Percentiles rank a stretch among this genome's conserved stretches.
These are phyloP conservation scores for Amazona vittata DNA, from an alignment of 2,113 vertebrate genomes.

Conservation along the genomic window DNA sequence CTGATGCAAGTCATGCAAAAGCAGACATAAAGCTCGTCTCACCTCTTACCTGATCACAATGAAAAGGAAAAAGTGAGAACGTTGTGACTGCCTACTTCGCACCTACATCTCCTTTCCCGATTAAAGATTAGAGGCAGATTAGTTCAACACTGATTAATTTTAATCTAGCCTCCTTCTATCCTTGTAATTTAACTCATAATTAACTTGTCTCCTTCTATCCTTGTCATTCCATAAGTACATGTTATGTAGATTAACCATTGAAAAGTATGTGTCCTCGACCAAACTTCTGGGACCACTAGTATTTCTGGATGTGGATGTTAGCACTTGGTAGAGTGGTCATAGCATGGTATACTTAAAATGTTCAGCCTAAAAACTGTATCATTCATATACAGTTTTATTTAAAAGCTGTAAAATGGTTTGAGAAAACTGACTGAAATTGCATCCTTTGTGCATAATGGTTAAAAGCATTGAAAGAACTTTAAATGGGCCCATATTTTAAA, in stretches of 20 bases:
- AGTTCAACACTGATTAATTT: neutral
- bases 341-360: neutral
- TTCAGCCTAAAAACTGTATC: neutral
- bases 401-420: neutral
- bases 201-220: neutral
- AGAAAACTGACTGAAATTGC: neutral
- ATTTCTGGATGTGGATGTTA: neutral
- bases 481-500: neutral
- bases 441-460: neutral
- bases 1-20: neutral
- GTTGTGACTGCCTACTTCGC: neutral
- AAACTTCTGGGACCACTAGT: neutral
- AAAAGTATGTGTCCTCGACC: neutral
- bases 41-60: accelerated
- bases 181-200: neutral
- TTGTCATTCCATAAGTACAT: neutral
- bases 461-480: neutral
- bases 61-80: neutral
- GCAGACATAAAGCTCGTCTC: accelerated
- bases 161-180: neutral
- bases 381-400: neutral
- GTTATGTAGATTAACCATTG: accelerated
- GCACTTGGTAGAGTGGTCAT: neutral
- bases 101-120: neutral
- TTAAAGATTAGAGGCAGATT: neutral